phyloP scores from a whole-genome alignment of 2,113 vertebrate species.

The Rhinolophus ferrumequinum region DNA sequence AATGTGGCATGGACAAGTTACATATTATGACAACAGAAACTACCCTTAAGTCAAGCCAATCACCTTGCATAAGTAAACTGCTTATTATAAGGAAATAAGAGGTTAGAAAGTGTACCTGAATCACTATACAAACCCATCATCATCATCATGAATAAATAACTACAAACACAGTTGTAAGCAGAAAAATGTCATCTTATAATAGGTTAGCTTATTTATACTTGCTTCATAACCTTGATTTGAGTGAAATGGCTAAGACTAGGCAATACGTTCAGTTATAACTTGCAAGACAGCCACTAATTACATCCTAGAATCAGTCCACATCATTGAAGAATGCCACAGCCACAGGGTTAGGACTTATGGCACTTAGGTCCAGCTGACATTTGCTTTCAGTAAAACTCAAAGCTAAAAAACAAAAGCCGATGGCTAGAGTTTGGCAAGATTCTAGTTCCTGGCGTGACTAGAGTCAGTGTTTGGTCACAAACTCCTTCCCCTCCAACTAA shows the following conservation, averaged over 20 bases:
- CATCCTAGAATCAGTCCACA: background rate
- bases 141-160: background rate
- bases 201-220: background rate
- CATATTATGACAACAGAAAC: background rate
- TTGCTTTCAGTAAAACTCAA: background rate
- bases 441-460: background rate
- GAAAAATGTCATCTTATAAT: background rate
- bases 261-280: background rate
- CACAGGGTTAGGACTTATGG: background rate
- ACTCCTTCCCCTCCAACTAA: background rate
- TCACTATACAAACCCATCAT: background rate
- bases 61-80: background rate
- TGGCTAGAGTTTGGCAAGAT: background rate
- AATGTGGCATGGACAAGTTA: background rate
- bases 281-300: background rate
- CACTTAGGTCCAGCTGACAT: background rate
- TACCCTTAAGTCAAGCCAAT: background rate
- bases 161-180: background rate
- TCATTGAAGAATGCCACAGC: background rate
- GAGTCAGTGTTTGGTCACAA: background rate
- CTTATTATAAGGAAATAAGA: background rate
- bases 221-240: background rate
- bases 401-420: background rate
- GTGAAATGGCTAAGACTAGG: background rate
- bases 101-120: background rate